Conservation (phyloP, 2,888 invertebrate genomes). For the Alcis repandata region DNA sequence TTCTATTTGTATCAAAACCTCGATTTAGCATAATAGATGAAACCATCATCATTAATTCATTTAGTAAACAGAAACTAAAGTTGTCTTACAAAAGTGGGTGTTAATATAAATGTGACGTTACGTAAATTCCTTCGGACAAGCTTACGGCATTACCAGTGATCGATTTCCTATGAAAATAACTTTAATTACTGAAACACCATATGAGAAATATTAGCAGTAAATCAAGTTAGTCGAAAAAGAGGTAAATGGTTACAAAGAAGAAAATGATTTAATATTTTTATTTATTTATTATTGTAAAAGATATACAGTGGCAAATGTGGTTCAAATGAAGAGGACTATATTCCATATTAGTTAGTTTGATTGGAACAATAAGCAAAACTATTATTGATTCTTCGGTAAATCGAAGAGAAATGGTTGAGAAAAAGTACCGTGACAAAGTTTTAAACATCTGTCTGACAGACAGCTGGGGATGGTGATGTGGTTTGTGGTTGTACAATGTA, state of each 20-base stretch:
- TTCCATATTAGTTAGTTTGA: not conserved
- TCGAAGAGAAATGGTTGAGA: too few species aligned
- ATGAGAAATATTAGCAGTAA: conserved; percentile 15
- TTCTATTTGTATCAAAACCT: not conserved
- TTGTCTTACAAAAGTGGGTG: conserved; percentile 32
- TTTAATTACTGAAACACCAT: conserved; percentile 45
- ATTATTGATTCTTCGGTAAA: too few species aligned
- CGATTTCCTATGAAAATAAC: conserved; percentile 49
- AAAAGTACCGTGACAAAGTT: too few species aligned
- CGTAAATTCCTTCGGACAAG: conserved; percentile 39
- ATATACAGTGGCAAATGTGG: too few species aligned
- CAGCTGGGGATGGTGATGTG: too few species aligned
- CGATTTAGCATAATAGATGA: conserved; percentile 6
- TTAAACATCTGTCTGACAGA: too few species aligned
- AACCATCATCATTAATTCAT: conserved; percentile 20
- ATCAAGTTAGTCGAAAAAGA: not conserved
- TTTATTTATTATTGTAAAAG: too few species aligned
- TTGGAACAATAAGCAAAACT: too few species aligned
- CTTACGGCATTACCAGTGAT: conserved; percentile 44
- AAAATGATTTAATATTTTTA: too few species aligned
- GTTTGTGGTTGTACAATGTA: too few species aligned
- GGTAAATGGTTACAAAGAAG: too few species aligned
- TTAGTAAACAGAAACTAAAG: conserved; percentile 25
- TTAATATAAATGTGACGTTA: conserved; percentile 36
- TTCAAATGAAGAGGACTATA: too few species aligned